A percentile compares a stretch with the other conserved stretches of the same genome.
phyloP scores from a whole-genome alignment of 2,888 invertebrate genomes.

The Cacoxenus indagator region DNA sequence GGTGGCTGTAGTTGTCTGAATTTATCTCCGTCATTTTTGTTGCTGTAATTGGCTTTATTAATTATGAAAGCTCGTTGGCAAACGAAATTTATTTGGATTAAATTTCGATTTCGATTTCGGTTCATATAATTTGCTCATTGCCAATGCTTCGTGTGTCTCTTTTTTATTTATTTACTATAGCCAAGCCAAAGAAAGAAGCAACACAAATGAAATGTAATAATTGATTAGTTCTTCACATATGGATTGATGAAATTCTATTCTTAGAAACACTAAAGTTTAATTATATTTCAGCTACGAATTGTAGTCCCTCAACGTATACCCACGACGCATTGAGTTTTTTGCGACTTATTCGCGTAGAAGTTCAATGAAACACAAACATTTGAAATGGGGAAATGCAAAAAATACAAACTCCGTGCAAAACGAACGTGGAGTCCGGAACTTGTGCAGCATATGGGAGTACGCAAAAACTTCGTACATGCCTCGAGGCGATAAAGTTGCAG shows the following conservation, averaged over 20 bases:
- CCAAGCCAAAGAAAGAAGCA: slow-evolving; percentile 32
- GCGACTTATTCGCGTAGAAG: too few relatives aligned
- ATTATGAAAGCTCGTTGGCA: slow-evolving; percentile 59
- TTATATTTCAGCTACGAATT: neutral
- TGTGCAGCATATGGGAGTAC: neutral
- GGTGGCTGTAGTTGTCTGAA: neutral
- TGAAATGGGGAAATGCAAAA: too few relatives aligned
- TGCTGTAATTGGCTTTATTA: slow-evolving; percentile 54
- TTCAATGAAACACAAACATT: too few relatives aligned
- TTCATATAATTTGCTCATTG: neutral
- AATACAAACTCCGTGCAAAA: too few relatives aligned
- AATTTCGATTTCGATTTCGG: slow-evolving; percentile 46
- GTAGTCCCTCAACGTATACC: too few relatives aligned
- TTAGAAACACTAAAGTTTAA: neutral
- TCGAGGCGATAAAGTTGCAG: slow-evolving; percentile 54
- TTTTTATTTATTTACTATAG: neutral
- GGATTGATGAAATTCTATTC: too few relatives aligned
- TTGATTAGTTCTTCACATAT: slow-evolving; percentile 53
- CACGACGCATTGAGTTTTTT: too few relatives aligned
- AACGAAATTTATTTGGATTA: slow-evolving; percentile 60
- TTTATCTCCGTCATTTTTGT: neutral
- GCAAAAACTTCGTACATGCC: neutral
- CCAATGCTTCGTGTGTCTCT: neutral
- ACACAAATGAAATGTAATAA: slow-evolving; percentile 59
- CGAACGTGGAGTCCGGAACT: neutral